phyloP scores from a whole-genome alignment of 2,888 invertebrate species.

The Flabesymbios commensalis region DNA sequence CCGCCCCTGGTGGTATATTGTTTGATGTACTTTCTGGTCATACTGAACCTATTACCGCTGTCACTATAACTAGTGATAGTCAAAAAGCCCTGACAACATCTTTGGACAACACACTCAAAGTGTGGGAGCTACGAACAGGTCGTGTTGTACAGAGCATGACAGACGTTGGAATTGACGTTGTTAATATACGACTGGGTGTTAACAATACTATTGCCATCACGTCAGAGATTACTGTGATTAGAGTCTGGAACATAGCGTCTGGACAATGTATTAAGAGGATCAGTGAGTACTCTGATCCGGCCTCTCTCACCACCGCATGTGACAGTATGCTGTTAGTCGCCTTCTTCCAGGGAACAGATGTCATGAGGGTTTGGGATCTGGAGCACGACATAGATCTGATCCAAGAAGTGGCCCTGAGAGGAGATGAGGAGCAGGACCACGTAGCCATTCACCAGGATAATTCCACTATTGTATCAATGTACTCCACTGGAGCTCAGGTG shows the following conservation, averaged over 20 bases:
- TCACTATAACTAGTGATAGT: conserved; percentile 50
- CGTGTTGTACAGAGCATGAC: conserved; percentile 47
- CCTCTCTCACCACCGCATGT: conserved; percentile 44
- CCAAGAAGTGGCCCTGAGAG: conserved; percentile 3
- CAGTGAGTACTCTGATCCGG: conserved; percentile 48
- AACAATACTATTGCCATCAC: conserved; percentile 45
- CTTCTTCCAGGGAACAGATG: conserved; percentile 51
- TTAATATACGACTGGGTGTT: conserved; percentile 39
- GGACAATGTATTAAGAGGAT: conserved; percentile 40
- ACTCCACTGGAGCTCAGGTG: conserved; percentile 43
- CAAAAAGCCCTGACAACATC: conserved; percentile 50
- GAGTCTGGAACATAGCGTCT: conserved; percentile 46
- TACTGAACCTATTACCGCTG: conserved; percentile 51
- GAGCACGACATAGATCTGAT: conserved; percentile 22
- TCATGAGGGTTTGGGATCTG: conserved; percentile 48
- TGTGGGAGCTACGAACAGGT: conserved; percentile 54
- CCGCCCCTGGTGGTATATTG: conserved; percentile 53
- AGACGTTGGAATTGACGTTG: conserved; percentile 47
- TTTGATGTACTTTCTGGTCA: conserved; percentile 56
- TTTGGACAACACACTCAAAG: conserved; percentile 52
- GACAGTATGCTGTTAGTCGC: conserved; percentile 49
- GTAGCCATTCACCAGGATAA: conserved; percentile 48
- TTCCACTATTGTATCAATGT: conserved; percentile 44
- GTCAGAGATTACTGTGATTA: conserved; percentile 45
- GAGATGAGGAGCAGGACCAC: conserved; percentile 32